Percentiles rank a stretch among this genome's conserved stretches.
phyloP scores from a whole-genome alignment of 2,797 vertebrate genomes.

The Sebastiscus tertius region DNA sequence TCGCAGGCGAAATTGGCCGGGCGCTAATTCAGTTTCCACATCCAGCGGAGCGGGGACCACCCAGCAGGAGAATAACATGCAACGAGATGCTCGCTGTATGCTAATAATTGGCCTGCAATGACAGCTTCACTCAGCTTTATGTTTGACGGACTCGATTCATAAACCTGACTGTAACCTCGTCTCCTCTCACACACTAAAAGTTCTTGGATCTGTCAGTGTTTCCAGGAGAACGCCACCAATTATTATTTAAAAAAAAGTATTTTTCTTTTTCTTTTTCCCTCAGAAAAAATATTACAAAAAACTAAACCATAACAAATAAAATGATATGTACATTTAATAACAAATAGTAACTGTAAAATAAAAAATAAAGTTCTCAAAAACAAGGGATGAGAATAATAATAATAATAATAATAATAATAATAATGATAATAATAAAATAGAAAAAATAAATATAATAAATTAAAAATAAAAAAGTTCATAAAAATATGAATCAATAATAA shows the following conservation, averaged over 20 bases:
- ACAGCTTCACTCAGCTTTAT: slow-evolving; percentile 58
- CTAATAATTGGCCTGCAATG: slow-evolving; percentile 49
- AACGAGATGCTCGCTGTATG: slow-evolving; percentile 56
- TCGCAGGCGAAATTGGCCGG: slow-evolving; percentile 81
- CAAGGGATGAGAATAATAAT: not conserved
- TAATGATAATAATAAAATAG: not conserved
- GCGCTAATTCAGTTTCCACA: slow-evolving; percentile 85
- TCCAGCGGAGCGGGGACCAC: slow-evolving; percentile 81
- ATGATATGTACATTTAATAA: no score
- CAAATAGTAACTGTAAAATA: no score
- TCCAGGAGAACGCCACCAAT: not conserved
- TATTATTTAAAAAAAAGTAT: not conserved
- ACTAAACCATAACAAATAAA: no score
- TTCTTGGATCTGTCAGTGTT: not conserved
- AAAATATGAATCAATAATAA: not conserved
- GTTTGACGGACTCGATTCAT: not conserved
- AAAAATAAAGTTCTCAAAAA: no score
- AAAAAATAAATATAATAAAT: not conserved
- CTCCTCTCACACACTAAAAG: not conserved
- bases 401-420: not conserved
- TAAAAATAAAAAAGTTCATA: not conserved
- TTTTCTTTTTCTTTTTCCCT: not conserved
- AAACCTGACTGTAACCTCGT: not conserved
- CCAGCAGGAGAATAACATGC: slow-evolving; percentile 73
- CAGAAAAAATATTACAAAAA: no score